Base-by-base conservation (phyloP, 2,888 invertebrate species). In the Magallana nippona region DNA sequence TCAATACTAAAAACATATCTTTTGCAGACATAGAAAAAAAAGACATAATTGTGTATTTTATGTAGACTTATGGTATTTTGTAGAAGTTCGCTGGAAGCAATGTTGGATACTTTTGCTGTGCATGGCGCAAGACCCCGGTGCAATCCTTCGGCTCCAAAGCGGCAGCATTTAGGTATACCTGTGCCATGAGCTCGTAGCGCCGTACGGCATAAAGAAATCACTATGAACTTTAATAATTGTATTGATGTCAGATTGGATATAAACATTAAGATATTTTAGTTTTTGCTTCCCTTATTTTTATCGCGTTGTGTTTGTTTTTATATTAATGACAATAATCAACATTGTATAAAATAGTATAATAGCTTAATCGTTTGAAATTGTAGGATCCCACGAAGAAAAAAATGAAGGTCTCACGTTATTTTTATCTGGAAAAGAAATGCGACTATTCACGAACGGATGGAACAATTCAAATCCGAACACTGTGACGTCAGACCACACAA, bases 71-170 rank as follows among this genome's bases (percentile, higher is more conserved):
- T 44, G 44, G 3, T 44, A 10, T 10, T 17, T 87, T 87, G 13
- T 82, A 90, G 89, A 84, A 90, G 89, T 83, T 90, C 89, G 1
- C 63, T 90, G 15, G 89, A 90, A 84, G 89, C 89, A 3, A 90
- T 90, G 89, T 88, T 90, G 84, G 89, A 88, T 27, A 86, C 88
- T 17, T 89, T 88, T 79, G 88, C 71, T 27, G 10, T 32, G 32
- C 71, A 27, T 2, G 71, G 71, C 15, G 27, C 22, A 13, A 19
- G 71, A 2, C 71, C 71, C 32, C 71, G 32, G 19, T 71, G 27
- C 10, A 71, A 27, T 71, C 27, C 71, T 11, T 27, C 32, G 2
- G 32, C 71, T 15, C 15, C 15, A 15, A 71, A 71, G 32, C 22
- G 71, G 13, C 71, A 71, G 27, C 71, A 71, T 22, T 15, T 27